Evolutionary conservation across 2,888 invertebrate genomes (phyloP).

Genomic region (Agrypnus murinus): DNA sequence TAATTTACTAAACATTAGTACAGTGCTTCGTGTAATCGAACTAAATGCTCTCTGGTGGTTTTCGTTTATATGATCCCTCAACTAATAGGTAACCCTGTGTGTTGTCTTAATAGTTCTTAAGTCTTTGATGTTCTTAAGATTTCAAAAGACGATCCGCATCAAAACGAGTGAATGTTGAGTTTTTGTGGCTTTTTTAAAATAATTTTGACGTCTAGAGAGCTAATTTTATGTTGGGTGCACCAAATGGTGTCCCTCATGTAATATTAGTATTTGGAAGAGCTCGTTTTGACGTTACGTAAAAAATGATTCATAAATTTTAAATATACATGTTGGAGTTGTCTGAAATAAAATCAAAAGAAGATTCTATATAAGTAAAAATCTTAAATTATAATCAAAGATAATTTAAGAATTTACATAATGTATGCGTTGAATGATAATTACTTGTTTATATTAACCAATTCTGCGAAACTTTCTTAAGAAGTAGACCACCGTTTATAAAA

Average conservation of each 20-base stretch:
- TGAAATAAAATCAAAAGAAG: no score
- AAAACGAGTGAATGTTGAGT: neutral
- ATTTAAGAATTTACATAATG: no score
- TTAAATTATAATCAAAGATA: no score
- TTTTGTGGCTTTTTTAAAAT: neutral
- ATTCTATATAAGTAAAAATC: no score
- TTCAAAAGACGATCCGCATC: conserved; percentile 4
- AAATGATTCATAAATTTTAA: no score
- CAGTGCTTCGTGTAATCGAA: conserved; percentile 62
- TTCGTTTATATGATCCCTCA: conserved; percentile 58
- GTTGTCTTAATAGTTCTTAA: neutral
- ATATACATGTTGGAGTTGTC: no score
- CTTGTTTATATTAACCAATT: no score
- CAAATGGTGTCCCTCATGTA: neutral
- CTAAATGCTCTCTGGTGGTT: conserved; percentile 68
- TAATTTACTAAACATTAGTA: conserved; percentile 70
- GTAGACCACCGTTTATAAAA: no score
- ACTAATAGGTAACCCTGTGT: conserved; percentile 25
- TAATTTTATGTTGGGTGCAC: conserved; percentile 4
- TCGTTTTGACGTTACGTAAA: no score
- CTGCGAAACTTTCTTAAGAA: no score
- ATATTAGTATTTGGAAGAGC: no score
- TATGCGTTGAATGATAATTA: no score
- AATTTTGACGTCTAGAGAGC: neutral
- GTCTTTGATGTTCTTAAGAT: conserved; percentile 17